Percentiles rank a stretch among this genome's conserved stretches.
These are phyloP conservation scores for Erinaceus europaeus DNA, from an alignment of 2,113 vertebrate genomes.

Conservation along the genomic window DNA sequence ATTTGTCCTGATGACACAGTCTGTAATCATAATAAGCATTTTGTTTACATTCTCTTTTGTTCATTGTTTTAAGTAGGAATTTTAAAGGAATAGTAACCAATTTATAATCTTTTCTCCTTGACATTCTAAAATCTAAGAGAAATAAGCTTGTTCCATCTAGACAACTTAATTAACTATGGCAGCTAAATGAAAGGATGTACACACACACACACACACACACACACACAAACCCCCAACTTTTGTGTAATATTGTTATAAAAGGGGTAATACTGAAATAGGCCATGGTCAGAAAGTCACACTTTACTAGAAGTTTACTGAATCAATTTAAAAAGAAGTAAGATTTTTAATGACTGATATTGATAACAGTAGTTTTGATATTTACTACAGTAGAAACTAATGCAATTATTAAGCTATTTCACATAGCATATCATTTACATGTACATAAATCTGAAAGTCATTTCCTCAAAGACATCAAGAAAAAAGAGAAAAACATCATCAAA, in stretches of 20 bases:
- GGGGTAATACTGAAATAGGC: slow-evolving; percentile 3
- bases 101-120: background rate
- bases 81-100: background rate
- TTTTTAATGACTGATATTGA: background rate
- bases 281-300: background rate
- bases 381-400: background rate
- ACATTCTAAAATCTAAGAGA: slow-evolving; percentile 34
- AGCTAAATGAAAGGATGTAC: background rate
- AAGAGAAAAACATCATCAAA: background rate
- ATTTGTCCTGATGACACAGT: background rate
- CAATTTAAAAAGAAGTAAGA: background rate
- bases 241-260: background rate
- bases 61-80: slow-evolving; percentile 24
- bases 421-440: too few species aligned
- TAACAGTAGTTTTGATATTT: background rate
- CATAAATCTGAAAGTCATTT: background rate
- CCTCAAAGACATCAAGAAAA: background rate
- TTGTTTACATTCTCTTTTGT: background rate
- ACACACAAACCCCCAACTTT: too few species aligned
- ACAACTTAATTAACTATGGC: background rate
- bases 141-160: background rate
- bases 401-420: background rate
- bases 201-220: too few species aligned
- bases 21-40: background rate
- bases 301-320: background rate